Evolutionary conservation across 92 coral and sea anemone genomes (phyloP).

Genomic region (Zoanthus solanderi): DNA sequence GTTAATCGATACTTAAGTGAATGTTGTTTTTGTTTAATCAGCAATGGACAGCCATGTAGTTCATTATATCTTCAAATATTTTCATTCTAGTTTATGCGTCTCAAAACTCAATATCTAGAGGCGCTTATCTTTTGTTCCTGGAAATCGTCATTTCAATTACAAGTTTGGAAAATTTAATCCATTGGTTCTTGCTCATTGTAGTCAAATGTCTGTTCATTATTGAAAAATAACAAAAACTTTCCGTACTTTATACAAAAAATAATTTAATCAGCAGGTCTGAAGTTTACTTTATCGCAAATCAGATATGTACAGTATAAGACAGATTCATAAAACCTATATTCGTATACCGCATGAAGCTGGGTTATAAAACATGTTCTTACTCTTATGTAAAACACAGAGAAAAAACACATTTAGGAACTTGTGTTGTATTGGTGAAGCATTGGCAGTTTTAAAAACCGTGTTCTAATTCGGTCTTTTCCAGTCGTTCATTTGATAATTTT

Average conservation of each 20-base stretch:
- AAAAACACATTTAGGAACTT: conserved; percentile 43
- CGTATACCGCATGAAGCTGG: conserved; percentile 20
- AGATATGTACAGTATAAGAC: conserved; percentile 10
- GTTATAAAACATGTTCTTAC: conserved; percentile 15
- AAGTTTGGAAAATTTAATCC: too few relatives aligned
- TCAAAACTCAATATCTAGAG: not conserved
- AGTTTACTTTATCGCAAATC: conserved; percentile 32
- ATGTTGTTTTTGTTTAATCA: conserved; percentile 24
- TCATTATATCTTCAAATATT: not conserved
- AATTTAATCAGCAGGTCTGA: conserved; percentile 49
- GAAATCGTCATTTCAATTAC: too few relatives aligned
- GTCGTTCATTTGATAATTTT: not conserved
- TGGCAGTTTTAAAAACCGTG: not conserved
- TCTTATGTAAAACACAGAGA: conserved; percentile 18
- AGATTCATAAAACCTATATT: conserved; percentile 27
- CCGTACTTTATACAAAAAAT: conserved; percentile 20
- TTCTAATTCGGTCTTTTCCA: not conserved
- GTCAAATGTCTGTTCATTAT: not conserved
- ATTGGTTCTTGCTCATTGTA: not conserved
- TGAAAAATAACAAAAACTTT: not conserved
- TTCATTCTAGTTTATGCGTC: not conserved
- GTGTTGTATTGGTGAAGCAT: not conserved
- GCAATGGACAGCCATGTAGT: not conserved
- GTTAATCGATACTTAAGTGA: not conserved
- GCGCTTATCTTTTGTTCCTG: too few relatives aligned